Conservation (phyloP, 2,797 vertebrate genomes). For the Scyliorhinus canicula region DNA sequence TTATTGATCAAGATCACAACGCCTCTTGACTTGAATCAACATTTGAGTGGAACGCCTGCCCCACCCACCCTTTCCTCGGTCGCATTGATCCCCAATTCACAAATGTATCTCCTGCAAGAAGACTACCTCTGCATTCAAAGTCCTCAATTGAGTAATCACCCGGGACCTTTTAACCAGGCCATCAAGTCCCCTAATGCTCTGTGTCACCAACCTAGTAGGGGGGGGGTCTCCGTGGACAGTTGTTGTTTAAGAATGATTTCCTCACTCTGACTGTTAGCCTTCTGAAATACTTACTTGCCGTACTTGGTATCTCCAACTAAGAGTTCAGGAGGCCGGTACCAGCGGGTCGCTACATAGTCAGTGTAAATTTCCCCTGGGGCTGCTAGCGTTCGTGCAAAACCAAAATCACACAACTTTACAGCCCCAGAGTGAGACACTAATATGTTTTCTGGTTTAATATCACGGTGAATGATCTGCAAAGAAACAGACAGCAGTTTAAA, state of each 20-base stretch:
- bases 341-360: conserved; percentile 80
- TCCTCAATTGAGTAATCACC: too few species aligned
- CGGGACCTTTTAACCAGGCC: too few species aligned
- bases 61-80: too few species aligned
- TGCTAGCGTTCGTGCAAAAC: conserved; percentile 72
- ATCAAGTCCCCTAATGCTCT: too few species aligned
- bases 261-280: not conserved
- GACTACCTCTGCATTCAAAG: too few species aligned
- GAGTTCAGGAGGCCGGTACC: conserved; percentile 85
- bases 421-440: conserved; percentile 74
- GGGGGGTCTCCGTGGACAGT: too few species aligned
- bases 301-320: conserved; percentile 82
- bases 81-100: too few species aligned
- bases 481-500: conserved; percentile 29
- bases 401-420: conserved; percentile 84
- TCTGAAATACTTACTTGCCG: conserved; percentile 66
- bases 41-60: too few species aligned
- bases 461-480: conserved; percentile 77
- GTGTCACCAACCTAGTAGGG: too few species aligned
- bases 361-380: conserved; percentile 69
- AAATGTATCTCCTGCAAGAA: too few species aligned
- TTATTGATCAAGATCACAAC: too few species aligned
- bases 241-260: not conserved
- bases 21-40: too few species aligned
- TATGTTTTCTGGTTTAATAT: conserved; percentile 87